phyloP scores from a whole-genome alignment of 2,113 vertebrate species.

The Rhabdornis inornatus region DNA sequence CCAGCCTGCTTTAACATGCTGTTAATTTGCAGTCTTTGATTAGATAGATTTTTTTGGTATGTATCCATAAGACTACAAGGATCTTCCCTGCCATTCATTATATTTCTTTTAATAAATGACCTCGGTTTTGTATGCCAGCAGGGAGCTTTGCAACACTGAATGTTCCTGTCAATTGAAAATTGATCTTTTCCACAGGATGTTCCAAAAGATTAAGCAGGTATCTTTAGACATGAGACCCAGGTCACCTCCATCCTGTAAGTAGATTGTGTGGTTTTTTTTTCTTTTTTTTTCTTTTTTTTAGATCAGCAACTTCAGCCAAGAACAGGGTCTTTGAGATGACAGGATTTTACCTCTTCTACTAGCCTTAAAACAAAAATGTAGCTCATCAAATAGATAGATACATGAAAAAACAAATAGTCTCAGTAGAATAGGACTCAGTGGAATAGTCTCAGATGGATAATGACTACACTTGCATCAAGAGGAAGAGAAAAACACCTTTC shows the following conservation, averaged over 20 bases:
- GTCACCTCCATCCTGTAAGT: not conserved
- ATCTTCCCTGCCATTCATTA: conserved; percentile 4
- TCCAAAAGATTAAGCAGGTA: conserved; percentile 23
- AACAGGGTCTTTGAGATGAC: not conserved
- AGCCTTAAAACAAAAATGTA: not conserved
- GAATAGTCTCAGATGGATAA: not conserved
- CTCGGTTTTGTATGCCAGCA: conserved; percentile 5
- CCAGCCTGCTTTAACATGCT: not conserved
- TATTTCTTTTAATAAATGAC: conserved; percentile 12
- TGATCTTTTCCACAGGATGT: conserved; percentile 20
- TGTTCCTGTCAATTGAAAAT: conserved; percentile 40
- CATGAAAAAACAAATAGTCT: not conserved
- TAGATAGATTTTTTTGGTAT: not conserved
- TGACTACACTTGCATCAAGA: not conserved
- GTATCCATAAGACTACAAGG: not conserved
- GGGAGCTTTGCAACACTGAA: not conserved
- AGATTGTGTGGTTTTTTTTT: no score
- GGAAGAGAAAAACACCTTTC: not conserved
- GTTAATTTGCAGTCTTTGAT: conserved; percentile 34
- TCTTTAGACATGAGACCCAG: not conserved
- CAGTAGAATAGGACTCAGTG: not conserved
- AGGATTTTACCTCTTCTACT: not conserved
- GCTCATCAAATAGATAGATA: not conserved
- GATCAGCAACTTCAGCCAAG: not conserved
- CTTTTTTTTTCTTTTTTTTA: not conserved